phyloP scores from a whole-genome alignment of 2,113 vertebrate genomes.

The Abramis brama region DNA sequence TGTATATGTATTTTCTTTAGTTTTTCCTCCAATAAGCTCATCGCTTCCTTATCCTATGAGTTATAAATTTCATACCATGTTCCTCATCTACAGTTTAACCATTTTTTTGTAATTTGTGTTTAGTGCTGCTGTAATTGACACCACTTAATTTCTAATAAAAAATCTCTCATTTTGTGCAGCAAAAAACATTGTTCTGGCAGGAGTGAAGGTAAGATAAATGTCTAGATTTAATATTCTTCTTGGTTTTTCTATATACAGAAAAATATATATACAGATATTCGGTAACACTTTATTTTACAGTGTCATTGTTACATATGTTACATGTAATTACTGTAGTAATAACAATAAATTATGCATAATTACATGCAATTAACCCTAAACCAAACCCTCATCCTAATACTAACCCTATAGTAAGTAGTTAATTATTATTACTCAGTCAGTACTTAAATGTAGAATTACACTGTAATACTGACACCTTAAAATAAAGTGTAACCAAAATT shows the following conservation, averaged over 20 bases:
- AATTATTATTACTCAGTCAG: too few species aligned
- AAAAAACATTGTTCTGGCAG: conserved; percentile 96
- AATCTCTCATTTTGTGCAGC: conserved; percentile 74
- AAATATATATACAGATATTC: too few species aligned
- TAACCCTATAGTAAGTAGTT: too few species aligned
- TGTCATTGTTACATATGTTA: too few species aligned
- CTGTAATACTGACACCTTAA: too few species aligned
- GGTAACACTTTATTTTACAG: too few species aligned
- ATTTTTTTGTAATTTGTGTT: neutral
- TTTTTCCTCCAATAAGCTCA: neutral
- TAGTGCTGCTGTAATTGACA: neutral
- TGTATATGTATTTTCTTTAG: neutral
- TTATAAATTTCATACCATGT: neutral
- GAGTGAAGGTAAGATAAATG: conserved; percentile 85
- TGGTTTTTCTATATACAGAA: neutral
- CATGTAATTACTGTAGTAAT: too few species aligned
- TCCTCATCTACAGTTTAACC: neutral
- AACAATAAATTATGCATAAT: too few species aligned
- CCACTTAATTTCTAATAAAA: neutral
- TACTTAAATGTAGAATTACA: too few species aligned
- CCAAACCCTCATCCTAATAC: too few species aligned
- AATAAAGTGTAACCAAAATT: too few species aligned
- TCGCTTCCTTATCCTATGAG: neutral
- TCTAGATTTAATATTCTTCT: neutral
- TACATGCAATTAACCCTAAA: too few species aligned